These are phyloP conservation scores for Ophion costatus DNA, from an alignment of 2,888 invertebrate species.

Conservation along the genomic window DNA sequence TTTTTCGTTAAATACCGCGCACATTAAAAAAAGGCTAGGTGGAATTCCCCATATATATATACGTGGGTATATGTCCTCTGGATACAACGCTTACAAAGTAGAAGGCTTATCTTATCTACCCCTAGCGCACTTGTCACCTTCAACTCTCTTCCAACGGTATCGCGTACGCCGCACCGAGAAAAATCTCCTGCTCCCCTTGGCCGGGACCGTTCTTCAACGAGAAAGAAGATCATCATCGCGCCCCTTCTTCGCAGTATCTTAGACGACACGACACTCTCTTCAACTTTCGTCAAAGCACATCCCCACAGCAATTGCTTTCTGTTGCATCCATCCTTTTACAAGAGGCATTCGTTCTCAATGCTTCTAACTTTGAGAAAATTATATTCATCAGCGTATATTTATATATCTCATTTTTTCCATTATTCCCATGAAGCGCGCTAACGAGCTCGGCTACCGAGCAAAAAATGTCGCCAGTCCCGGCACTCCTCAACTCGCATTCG, in stretches of 20 bases:
- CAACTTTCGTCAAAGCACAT: conserved; percentile 30
- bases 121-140: conserved; percentile 64
- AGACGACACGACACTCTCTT: conserved; percentile 35
- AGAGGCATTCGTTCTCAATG: background rate
- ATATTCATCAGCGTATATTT: background rate
- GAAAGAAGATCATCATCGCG: conserved; percentile 47
- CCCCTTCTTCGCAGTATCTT: background rate
- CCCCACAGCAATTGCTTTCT: background rate
- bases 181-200: conserved; percentile 35
- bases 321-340: background rate
- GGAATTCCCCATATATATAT: background rate
- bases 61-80: conserved; percentile 14
- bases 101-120: conserved; percentile 74
- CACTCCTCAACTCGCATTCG: background rate
- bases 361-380: background rate
- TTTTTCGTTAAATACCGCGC: no score
- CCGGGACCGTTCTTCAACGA: conserved; percentile 39
- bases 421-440: background rate
- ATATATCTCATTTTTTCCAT: background rate
- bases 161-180: conserved; percentile 41
- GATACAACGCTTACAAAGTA: conserved; percentile 68
- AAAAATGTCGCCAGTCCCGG: background rate
- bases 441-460: background rate
- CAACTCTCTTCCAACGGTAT: conserved; percentile 47
- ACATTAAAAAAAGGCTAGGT: no score